Evolutionary conservation across 2,888 invertebrate species (phyloP).

Genomic region (Aricia artaxerxes): DNA sequence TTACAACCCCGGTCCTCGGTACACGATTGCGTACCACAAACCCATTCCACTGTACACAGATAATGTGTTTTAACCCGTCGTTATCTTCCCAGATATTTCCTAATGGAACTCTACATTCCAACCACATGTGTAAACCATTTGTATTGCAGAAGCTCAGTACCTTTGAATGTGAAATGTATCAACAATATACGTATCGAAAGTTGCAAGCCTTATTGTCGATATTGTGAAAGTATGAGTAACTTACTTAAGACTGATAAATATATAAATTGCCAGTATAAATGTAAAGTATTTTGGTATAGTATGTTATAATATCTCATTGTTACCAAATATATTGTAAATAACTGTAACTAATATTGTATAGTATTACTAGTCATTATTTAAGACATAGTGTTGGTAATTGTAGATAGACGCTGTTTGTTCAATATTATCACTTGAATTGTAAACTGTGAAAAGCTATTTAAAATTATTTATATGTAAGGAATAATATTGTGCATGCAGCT

Average conservation of each 20-base stretch:
- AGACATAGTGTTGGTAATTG: constrained; percentile 60
- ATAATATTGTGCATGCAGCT: constrained; percentile 39
- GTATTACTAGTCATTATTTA: constrained; percentile 77
- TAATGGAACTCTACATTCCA: constrained; percentile 77
- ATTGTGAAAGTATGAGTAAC: constrained; percentile 40
- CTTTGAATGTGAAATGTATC: constrained; percentile 61
- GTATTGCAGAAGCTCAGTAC: constrained; percentile 68
- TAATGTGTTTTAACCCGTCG: constrained; percentile 59
- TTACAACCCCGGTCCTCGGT: constrained; percentile 76
- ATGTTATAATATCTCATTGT: constrained; percentile 74
- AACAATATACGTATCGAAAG: constrained; percentile 58
- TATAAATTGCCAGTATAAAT: constrained; percentile 68
- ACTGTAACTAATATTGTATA: constrained; percentile 62
- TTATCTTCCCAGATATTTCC: constrained; percentile 70
- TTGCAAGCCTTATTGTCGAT: constrained; percentile 53
- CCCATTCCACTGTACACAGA: constrained; percentile 72
- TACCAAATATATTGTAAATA: constrained; percentile 79
- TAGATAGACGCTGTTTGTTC: constrained; percentile 47
- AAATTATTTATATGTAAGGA: constrained; percentile 33
- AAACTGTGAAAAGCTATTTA: constrained; percentile 38
- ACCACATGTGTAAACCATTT: constrained; percentile 71
- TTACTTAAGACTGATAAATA: constrained; percentile 73
- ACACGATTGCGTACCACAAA: constrained; percentile 76
- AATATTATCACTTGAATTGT: constrained; percentile 37
- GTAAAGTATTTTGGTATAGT: constrained; percentile 73